Evolutionary conservation across 2,113 vertebrate species (phyloP).

Genomic region (Equus przewalskii): DNA sequence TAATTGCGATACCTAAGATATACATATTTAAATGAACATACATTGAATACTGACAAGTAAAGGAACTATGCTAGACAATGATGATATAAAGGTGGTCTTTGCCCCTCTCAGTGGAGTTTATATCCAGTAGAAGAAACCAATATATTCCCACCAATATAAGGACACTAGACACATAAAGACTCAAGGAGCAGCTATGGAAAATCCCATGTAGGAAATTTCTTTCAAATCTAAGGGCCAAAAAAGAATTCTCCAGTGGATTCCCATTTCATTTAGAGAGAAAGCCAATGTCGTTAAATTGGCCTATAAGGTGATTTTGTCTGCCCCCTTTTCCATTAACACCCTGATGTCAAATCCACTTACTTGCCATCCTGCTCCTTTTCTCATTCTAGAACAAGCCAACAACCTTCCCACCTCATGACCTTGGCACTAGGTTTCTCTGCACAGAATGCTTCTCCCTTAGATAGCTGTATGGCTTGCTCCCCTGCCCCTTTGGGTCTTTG

Average conservation of each 20-base stretch:
- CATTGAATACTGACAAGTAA: background rate
- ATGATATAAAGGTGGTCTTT: background rate
- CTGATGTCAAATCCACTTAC: background rate
- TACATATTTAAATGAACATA: background rate
- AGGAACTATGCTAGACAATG: background rate
- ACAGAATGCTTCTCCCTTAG: background rate
- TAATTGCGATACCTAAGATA: background rate
- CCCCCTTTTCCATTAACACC: background rate
- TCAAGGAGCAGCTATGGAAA: background rate
- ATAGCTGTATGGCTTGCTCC: background rate
- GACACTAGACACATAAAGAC: background rate
- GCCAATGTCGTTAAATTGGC: background rate
- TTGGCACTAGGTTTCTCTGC: background rate
- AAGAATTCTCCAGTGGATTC: background rate
- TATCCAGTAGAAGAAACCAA: background rate
- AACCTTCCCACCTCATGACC: background rate
- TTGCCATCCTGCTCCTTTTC: background rate
- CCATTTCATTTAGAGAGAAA: background rate
- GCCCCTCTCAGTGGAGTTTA: background rate
- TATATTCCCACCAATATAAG: background rate
- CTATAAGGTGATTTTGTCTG: background rate
- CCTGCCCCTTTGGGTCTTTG: background rate
- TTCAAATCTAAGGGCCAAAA: background rate
- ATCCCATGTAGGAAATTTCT: background rate
- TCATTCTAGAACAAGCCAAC: background rate